phyloP scores from a whole-genome alignment of 2,888 invertebrate species.

The Tachina fera region DNA sequence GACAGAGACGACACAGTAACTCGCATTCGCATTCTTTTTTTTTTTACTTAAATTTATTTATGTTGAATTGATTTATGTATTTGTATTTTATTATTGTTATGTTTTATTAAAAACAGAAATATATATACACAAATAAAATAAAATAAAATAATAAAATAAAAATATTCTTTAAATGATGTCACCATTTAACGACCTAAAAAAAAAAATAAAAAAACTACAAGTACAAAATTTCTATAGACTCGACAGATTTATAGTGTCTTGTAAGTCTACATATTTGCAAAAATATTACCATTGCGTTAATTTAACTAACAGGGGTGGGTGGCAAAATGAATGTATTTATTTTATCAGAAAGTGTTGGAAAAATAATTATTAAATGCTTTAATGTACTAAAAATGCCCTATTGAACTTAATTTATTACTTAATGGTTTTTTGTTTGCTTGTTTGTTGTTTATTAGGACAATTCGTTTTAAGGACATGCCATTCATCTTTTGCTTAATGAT shows the following conservation, averaged over 20 bases:
- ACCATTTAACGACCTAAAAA: slow-evolving; percentile 31
- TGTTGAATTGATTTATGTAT: slow-evolving; percentile 65
- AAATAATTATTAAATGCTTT: slow-evolving; percentile 34
- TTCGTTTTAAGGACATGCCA: not conserved
- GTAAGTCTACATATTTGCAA: slow-evolving; percentile 30
- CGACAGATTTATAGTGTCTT: slow-evolving; percentile 56
- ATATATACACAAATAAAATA: not conserved
- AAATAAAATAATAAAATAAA: slow-evolving; percentile 41
- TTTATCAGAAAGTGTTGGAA: not conserved
- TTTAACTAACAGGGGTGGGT: slow-evolving; percentile 2
- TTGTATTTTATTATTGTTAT: slow-evolving; percentile 44
- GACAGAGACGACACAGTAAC: not conserved
- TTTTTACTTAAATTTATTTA: slow-evolving; percentile 56
- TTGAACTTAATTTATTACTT: slow-evolving; percentile 46
- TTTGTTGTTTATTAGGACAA: not conserved
- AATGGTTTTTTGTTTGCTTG: not conserved
- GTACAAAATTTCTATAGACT: slow-evolving; percentile 37
- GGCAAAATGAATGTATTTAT: not conserved
- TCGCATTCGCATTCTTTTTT: slow-evolving; percentile 26
- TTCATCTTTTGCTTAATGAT: not conserved
- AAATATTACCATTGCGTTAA: slow-evolving; percentile 10
- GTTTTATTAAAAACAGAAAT: slow-evolving; percentile 29
- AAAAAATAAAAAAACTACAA: not conserved
- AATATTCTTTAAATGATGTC: slow-evolving; percentile 63
- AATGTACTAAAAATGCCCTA: slow-evolving; percentile 42